Base-by-base conservation (phyloP, 2,888 invertebrate species). In the Brassicogethes aeneus region DNA sequence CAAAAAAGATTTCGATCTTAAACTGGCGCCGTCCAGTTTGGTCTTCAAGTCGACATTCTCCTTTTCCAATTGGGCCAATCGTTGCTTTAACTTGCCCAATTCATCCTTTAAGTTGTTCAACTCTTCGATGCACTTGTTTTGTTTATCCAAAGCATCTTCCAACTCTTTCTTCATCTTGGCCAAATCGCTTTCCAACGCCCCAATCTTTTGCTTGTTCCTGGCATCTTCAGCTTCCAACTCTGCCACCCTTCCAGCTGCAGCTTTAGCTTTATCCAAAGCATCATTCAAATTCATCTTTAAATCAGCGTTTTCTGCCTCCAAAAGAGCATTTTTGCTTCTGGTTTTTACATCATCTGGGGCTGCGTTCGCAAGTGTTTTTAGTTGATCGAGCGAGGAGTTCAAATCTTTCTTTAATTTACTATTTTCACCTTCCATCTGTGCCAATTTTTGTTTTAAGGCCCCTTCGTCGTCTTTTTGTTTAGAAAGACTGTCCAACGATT, bases 141-240 rank as follows among this genome's bases (percentile, higher is more conserved):
- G 35, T 17, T 49, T 45, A 17, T 34, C 34, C 7, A 42, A 17
- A 15, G 46, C 47, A 30, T 32, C 37, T 16, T 53, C 52, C 7
- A 54, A 23, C 8, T 55, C 52, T 45, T 51, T 52, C 40, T 46
- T 48, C n/a, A 50, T 30, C 46, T 51, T 52, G 5, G 41, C 39
- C 32, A 42, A 44, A 35, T 54, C 52, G 10, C 40, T 49, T 31
- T 50, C 43, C n/a, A 41, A 15, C n/a, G n/a, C n/a, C 36, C 48
- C 47, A 1, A 43, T 40, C 17, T 44, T n/a, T n/a, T n/a, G n/a
- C n/a, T n/a, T n/a, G n/a, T n/a, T n/a, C n/a, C n/a, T n/a, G n/a
- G n/a, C n/a, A n/a, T n/a, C n/a, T n/a, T n/a, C n/a, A n/a, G n/a
- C n/a, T n/a, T n/a, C 23, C 23, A 23, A 23, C 10, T 23, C 23